Base-by-base conservation (phyloP, 2,797 vertebrate genomes). In the Neosilurus mollespiculum region DNA sequence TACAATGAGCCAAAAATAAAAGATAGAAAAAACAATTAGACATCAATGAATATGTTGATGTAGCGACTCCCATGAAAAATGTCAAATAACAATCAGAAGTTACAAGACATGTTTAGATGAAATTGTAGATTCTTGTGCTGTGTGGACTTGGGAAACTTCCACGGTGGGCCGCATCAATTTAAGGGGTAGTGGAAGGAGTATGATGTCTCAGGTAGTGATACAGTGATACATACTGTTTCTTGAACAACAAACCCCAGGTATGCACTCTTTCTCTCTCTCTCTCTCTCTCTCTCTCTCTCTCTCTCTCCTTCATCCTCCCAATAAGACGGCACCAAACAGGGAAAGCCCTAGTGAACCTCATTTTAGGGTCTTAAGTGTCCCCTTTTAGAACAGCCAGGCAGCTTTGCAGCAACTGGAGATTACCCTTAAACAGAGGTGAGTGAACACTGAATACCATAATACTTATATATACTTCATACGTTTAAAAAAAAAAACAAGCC, bases 351-450 rank as follows among this genome's bases (percentile, higher is more conserved):
- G 87, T 89, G 86, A 90, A 88, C 93, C 88, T 90, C 91, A 26
- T 26, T 83, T 87, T 84, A 67, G 83, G 89, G 88, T 90, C 9
- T 96, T 98, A 99, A 92, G 96, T 96, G 92, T 98, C 97, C 75
- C 97, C 97, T 88, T 97, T 98, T 89, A 99, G 93, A 90, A 98
- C 95, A 16, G 96, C 94, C 91, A 99, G 91, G 91, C 97, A 99
- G 93, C 96, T 98, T 93, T 99, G 98, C 93, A 99, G 92, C 91
- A 99, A 92, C 91, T 99, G 98, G 83, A 99, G 96, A 89, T 97
- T 98, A 88, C 97, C 97, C 98, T 99, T 91, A n/a, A 88, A 89
- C 93, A 87, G 86, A 77, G 65, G 10, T 67, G 53, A 54, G 30
- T 64, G 1, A 81, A 81, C 86, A 81, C 86, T 67, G 78, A 88